A percentile compares a stretch with the other conserved stretches of the same genome.
phyloP scores from a whole-genome alignment of 2,888 invertebrate genomes.

The Polydrusus tereticollis region DNA sequence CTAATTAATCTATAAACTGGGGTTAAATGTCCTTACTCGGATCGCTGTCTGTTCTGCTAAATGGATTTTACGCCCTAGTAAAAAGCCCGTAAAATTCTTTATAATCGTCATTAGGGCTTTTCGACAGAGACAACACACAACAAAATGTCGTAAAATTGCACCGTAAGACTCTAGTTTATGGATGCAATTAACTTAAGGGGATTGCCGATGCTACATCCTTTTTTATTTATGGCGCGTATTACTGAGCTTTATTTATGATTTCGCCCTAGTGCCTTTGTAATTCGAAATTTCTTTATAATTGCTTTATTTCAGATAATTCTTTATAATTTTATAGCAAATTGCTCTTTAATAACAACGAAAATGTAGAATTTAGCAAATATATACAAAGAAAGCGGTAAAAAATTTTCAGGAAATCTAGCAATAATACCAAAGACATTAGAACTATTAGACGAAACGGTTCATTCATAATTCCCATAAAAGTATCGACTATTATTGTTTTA shows the following conservation, averaged over 20 bases:
- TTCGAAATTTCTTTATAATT: too few relatives aligned
- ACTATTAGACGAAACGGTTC: too few relatives aligned
- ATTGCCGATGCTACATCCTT: conserved; percentile 41
- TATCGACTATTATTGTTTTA: too few relatives aligned
- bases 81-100: conserved; percentile 45
- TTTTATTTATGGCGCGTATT: conserved; percentile 41
- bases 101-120: conserved; percentile 42
- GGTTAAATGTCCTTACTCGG: neutral
- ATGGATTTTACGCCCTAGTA: conserved; percentile 37
- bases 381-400: too few relatives aligned
- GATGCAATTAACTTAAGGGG: conserved; percentile 48
- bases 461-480: too few relatives aligned
- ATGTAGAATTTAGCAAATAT: too few relatives aligned
- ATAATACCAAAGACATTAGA: too few relatives aligned
- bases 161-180: conserved; percentile 45
- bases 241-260: conserved; percentile 24
- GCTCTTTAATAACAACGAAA: too few relatives aligned
- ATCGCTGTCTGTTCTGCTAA: conserved; percentile 13
- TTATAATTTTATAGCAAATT: too few relatives aligned
- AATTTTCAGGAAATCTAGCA: too few relatives aligned
- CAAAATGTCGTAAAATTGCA: conserved; percentile 47
- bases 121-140: conserved; percentile 38
- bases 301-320: too few relatives aligned
- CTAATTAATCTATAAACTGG: conserved; percentile 2
- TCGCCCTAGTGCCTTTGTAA: too few relatives aligned